These are phyloP conservation scores for Anneissia japonica DNA, from an alignment of 35 echinoderm and acorn worm species.

Conservation along the genomic window DNA sequence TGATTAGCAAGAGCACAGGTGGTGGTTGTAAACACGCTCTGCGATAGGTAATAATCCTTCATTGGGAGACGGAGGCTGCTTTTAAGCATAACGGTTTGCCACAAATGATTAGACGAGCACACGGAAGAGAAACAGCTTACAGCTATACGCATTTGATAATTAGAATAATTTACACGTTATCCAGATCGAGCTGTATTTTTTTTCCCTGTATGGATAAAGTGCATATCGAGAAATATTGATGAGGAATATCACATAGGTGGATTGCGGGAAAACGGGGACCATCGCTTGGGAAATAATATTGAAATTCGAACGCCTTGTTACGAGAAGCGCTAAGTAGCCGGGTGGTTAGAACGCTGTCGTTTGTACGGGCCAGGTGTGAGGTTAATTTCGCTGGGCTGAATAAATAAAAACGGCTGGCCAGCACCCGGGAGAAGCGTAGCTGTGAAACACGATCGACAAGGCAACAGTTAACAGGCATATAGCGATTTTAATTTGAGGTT, in stretches of 20 bases:
- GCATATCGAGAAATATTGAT: too few species aligned
- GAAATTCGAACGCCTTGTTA: neutral
- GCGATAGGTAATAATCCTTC: too few species aligned
- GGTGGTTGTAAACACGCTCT: neutral
- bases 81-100: too few species aligned
- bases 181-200: too few species aligned
- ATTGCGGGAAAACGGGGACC: neutral
- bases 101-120: too few species aligned
- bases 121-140: too few species aligned
- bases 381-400: neutral
- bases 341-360: neutral
- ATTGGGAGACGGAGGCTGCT: too few species aligned
- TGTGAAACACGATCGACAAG: neutral
- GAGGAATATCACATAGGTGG: too few species aligned
- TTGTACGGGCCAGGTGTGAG: neutral
- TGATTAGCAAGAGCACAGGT: neutral
- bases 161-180: too few species aligned
- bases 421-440: neutral
- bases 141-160: too few species aligned
- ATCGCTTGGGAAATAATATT: neutral
- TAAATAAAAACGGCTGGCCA: neutral
- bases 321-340: neutral
- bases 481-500: neutral
- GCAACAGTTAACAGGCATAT: neutral
- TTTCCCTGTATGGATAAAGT: too few species aligned